Percentiles rank a stretch among this genome's conserved stretches.
phyloP scores from a whole-genome alignment of 2,797 vertebrate genomes.

The Naso thynnoides region DNA sequence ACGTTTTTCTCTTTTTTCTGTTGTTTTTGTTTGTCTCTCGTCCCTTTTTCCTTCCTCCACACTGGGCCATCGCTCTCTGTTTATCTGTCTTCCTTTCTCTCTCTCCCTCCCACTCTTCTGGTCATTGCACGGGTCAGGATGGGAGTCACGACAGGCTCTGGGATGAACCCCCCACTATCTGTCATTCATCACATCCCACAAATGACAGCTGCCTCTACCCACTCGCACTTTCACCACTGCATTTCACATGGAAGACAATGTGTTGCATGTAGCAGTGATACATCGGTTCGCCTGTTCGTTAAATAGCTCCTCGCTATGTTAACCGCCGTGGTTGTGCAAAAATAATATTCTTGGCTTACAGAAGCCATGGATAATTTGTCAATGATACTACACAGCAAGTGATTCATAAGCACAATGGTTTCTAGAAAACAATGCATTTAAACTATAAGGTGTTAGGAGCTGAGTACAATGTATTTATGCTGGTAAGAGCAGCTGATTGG shows the following conservation, averaged over 20 bases:
- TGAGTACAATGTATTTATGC: background rate
- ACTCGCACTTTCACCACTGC: slow-evolving; percentile 78
- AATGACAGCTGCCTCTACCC: slow-evolving; percentile 80
- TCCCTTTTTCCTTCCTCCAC: slow-evolving; percentile 63
- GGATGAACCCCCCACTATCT: slow-evolving; percentile 58
- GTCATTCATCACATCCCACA: slow-evolving; percentile 83
- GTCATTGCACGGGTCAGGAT: slow-evolving; percentile 75
- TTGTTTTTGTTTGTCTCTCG: slow-evolving; percentile 20
- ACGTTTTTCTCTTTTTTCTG: slow-evolving; percentile 51
- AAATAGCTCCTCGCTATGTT: slow-evolving; percentile 13
- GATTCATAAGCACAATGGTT: background rate
- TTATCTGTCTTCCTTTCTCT: slow-evolving; percentile 66
- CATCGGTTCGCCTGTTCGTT: slow-evolving; percentile 6
- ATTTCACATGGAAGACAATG: slow-evolving; percentile 70
- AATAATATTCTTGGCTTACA: background rate
- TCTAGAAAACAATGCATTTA: slow-evolving; percentile 16
- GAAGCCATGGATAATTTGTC: background rate
- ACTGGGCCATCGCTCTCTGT: slow-evolving; percentile 55
- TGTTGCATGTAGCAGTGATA: slow-evolving; percentile 47
- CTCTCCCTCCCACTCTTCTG: slow-evolving; percentile 76
- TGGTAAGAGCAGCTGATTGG: background rate
- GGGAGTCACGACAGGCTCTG: slow-evolving; percentile 75
- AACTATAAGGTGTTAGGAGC: background rate
- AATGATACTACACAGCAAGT: background rate
- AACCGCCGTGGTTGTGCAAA: slow-evolving; percentile 17